Percentiles rank a stretch among this genome's conserved stretches.
These are phyloP conservation scores for Hypothenemus hampei DNA, from an alignment of 1,140 invertebrate genomes.

Conservation along the genomic window DNA sequence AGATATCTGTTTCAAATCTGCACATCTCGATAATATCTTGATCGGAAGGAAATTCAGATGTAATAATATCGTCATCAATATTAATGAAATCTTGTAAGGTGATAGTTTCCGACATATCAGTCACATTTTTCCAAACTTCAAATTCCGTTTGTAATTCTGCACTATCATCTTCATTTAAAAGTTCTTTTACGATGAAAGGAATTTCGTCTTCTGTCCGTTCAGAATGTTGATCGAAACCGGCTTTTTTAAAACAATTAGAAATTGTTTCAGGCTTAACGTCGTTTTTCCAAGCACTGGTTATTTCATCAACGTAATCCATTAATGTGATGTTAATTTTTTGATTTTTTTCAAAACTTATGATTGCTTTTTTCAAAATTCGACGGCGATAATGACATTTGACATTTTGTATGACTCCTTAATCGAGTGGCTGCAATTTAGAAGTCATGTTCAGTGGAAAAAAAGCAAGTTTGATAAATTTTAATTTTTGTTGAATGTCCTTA, in stretches of 20 bases:
- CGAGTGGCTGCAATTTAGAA: slow-evolving; percentile 26
- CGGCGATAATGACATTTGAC: slow-evolving; percentile 28
- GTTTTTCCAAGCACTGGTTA: slow-evolving; percentile 19
- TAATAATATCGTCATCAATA: slow-evolving; percentile 22
- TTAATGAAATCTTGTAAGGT: slow-evolving; percentile 21
- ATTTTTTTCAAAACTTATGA: slow-evolving; percentile 20
- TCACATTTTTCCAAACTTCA: slow-evolving; percentile 16
- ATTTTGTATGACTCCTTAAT: slow-evolving; percentile 28
- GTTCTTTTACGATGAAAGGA: slow-evolving; percentile 20
- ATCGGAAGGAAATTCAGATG: slow-evolving; percentile 20
- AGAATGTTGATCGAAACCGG: slow-evolving; percentile 21
- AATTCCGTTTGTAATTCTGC: slow-evolving; percentile 14
- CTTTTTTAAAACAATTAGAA: slow-evolving; percentile 30
- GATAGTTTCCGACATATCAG: neutral
- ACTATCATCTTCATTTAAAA: neutral
- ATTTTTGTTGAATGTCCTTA: slow-evolving; percentile 25
- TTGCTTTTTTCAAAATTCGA: slow-evolving; percentile 27
- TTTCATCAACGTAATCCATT: slow-evolving; percentile 21
- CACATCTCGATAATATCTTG: slow-evolving; percentile 11
- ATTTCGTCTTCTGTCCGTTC: slow-evolving; percentile 26
- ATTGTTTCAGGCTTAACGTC: slow-evolving; percentile 27
- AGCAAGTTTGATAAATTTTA: slow-evolving; percentile 32
- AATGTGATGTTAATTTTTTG: slow-evolving; percentile 23
- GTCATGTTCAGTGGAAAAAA: slow-evolving; percentile 15
- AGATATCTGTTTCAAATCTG: neutral